phyloP scores from a whole-genome alignment of 2,797 vertebrate species.

The Orientallactaga sibirica region DNA sequence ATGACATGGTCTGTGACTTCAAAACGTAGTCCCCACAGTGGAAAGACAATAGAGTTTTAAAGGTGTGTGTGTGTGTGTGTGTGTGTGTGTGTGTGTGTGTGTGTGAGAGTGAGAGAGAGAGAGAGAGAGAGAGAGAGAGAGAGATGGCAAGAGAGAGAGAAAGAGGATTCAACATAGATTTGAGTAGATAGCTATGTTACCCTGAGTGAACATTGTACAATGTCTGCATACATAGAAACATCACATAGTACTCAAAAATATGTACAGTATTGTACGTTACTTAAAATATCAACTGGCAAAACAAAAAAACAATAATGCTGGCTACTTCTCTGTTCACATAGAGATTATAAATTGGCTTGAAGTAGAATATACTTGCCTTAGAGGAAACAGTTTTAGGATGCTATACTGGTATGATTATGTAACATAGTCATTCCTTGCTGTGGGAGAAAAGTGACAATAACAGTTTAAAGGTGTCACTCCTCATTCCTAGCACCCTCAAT shows the following conservation, averaged over 20 bases:
- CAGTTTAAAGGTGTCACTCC: background rate
- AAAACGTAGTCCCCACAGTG: background rate
- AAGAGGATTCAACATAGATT: background rate
- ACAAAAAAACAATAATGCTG: background rate
- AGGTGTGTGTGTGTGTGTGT: background rate
- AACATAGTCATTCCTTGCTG: background rate
- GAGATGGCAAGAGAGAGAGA: background rate
- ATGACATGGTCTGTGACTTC: background rate
- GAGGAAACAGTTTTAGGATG: slow-evolving; percentile 17
- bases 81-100: background rate
- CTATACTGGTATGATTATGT: background rate
- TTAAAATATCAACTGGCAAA: background rate
- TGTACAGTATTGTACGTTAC: background rate
- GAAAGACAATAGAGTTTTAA: background rate
- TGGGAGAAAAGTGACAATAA: background rate
- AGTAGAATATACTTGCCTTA: background rate
- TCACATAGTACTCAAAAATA: background rate
- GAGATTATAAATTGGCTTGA: background rate
- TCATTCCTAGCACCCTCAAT: background rate
- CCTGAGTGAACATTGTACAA: background rate
- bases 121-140: background rate
- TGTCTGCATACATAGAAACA: background rate
- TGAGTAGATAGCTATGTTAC: background rate
- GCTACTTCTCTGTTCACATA: background rate
- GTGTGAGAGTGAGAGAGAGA: background rate